Conservation (phyloP, 2,797 vertebrate species). For the Ctenopoma multispine region DNA sequence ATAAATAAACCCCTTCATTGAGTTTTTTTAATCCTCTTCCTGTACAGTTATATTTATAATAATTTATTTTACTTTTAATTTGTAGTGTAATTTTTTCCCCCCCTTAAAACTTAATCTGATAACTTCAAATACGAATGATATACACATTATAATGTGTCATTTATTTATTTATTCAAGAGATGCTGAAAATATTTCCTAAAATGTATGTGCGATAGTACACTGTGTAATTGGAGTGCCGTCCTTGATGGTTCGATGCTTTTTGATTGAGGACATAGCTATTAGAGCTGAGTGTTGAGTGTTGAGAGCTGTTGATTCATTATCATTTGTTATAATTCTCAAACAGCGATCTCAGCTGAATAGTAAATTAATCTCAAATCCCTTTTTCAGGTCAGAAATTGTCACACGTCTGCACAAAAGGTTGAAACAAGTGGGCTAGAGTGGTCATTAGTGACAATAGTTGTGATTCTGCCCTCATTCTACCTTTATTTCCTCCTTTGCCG, state of each 20-base stretch:
- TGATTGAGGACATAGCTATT: background rate
- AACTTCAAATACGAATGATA: too few relatives aligned
- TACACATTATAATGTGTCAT: too few relatives aligned
- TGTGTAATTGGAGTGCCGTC: too few relatives aligned
- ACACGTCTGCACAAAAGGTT: conserved; percentile 13
- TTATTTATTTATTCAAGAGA: too few relatives aligned
- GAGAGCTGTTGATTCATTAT: background rate
- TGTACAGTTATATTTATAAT: too few relatives aligned
- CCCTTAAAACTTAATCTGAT: too few relatives aligned
- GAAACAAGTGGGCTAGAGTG: conserved; percentile 8
- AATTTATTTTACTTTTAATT: too few relatives aligned
- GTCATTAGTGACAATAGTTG: conserved; percentile 9
- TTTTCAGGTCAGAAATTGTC: background rate
- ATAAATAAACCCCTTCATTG: too few relatives aligned
- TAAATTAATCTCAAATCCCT: background rate
- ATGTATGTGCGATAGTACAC: background rate
- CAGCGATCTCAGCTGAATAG: too few relatives aligned
- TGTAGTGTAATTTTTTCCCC: too few relatives aligned
- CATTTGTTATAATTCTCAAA: background rate
- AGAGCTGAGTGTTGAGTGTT: background rate
- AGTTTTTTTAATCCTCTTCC: too few relatives aligned
- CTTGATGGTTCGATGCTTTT: background rate
- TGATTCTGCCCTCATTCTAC: background rate
- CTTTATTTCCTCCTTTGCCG: conserved; percentile 17
- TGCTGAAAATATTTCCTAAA: background rate